Conservation (phyloP, 2,888 invertebrate species). For the Tetranychus truncatus region DNA sequence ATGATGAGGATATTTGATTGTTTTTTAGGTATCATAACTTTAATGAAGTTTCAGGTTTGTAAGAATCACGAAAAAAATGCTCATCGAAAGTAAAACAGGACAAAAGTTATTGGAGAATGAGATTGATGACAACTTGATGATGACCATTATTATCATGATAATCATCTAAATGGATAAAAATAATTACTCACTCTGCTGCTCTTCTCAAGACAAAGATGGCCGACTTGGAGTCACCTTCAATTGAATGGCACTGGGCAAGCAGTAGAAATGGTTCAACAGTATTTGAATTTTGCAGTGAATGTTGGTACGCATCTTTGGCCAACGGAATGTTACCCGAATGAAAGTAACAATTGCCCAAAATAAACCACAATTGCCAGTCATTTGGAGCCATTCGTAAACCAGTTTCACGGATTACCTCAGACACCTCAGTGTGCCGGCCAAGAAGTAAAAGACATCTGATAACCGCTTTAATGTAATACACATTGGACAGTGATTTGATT, state of each 20-base stretch:
- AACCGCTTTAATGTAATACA: slow-evolving; percentile 21
- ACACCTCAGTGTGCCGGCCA: slow-evolving; percentile 22
- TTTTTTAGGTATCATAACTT: not conserved
- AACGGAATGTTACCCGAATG: slow-evolving; percentile 17
- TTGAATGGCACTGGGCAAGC: slow-evolving; percentile 19
- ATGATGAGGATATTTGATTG: not conserved
- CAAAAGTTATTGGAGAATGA: not conserved
- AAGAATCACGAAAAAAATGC: not conserved
- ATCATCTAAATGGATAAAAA: not conserved
- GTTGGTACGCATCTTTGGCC: slow-evolving; percentile 23
- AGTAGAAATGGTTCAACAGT: slow-evolving; percentile 19
- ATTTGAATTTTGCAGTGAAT: slow-evolving; percentile 19
- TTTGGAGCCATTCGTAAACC: slow-evolving; percentile 19
- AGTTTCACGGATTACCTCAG: slow-evolving; percentile 19
- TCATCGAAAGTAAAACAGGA: not conserved
- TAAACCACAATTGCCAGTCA: slow-evolving; percentile 21
- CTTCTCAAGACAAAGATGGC: slow-evolving; percentile 21
- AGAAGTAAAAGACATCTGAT: slow-evolving; percentile 23
- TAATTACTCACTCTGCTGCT: slow-evolving; percentile 19
- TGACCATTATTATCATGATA: not conserved
- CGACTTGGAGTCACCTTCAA: slow-evolving; percentile 20
- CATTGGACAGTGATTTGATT: slow-evolving; percentile 13
- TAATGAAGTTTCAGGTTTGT: not conserved
- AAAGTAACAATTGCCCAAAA: slow-evolving; percentile 20
- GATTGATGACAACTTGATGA: not conserved